These are phyloP conservation scores for Apamea crenata DNA, from an alignment of 2,888 invertebrate genomes.

Conservation along the genomic window DNA sequence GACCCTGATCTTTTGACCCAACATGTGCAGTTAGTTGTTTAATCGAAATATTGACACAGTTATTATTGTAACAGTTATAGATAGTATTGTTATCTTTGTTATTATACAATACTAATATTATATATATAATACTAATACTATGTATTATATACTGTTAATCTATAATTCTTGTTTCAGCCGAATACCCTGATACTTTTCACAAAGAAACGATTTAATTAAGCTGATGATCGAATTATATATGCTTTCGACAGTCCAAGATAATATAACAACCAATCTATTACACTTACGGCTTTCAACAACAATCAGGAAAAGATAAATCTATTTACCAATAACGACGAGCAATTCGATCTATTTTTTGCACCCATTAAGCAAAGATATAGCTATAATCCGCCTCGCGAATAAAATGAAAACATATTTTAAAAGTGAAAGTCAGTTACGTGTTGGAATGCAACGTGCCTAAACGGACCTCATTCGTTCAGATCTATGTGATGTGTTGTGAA, in stretches of 20 bases:
- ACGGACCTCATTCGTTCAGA: constrained; percentile 54
- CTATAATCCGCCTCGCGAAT: constrained; percentile 42
- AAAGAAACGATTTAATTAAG: not conserved
- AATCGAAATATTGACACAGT: not conserved
- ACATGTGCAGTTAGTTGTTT: not conserved
- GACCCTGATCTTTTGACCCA: constrained; percentile 35
- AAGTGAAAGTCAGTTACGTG: constrained; percentile 68
- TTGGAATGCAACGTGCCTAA: constrained; percentile 58
- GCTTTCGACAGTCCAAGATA: not conserved
- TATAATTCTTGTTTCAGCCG: not conserved
- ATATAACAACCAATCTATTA: not conserved
- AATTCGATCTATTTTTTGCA: constrained; percentile 37
- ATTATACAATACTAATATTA: not conserved
- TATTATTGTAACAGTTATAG: not conserved
- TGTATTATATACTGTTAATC: no score
- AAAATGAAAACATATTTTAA: constrained; percentile 65
- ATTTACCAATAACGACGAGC: constrained; percentile 9
- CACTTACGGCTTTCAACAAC: not conserved
- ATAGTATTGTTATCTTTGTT: not conserved
- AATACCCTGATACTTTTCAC: not conserved
- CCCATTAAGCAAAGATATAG: constrained; percentile 17
- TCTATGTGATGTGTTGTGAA: constrained; percentile 56
- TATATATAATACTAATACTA: no score
- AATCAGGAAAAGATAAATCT: constrained; percentile 20
- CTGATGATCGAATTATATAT: no score